Percentiles rank a stretch among this genome's conserved stretches.
Conservation (phyloP, 92 coral and sea anemone species). For the Porites divaricata region DNA sequence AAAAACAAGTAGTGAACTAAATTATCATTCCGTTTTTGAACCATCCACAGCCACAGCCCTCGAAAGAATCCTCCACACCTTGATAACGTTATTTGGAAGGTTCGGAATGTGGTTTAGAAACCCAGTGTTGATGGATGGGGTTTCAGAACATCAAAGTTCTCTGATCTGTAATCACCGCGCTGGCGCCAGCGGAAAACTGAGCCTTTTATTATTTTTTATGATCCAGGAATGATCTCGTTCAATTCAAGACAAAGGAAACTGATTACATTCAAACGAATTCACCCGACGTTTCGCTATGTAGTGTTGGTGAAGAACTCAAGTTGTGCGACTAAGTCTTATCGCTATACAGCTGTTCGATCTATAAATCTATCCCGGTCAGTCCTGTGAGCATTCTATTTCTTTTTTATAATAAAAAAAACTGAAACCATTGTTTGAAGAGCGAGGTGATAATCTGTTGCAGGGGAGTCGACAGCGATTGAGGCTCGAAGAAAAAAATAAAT, state of each 20-base stretch:
- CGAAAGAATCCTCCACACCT: neutral
- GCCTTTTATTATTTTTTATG: neutral
- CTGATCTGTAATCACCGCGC: conserved; percentile 21
- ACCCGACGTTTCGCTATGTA: neutral
- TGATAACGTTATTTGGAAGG: neutral
- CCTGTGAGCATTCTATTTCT: neutral
- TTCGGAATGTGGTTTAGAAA: conserved; percentile 38
- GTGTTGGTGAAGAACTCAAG: neutral
- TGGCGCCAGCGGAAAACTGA: conserved; percentile 45
- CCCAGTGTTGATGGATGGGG: conserved; percentile 44
- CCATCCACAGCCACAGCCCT: neutral
- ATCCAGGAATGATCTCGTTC: conserved; percentile 18
- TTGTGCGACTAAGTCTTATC: neutral
- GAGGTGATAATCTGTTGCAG: neutral
- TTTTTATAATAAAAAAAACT: neutral
- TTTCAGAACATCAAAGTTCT: conserved; percentile 17
- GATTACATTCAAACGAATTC: neutral
- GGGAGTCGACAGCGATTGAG: neutral
- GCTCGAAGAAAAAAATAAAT: too few species aligned
- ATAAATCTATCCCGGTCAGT: too few species aligned
- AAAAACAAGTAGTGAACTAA: neutral
- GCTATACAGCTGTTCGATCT: too few species aligned
- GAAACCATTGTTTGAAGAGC: neutral
- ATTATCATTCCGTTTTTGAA: neutral
- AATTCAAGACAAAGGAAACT: conserved; percentile 3